Base-by-base conservation (phyloP, 1,140 invertebrate species). In the Pseudachorutes palmiensis region DNA sequence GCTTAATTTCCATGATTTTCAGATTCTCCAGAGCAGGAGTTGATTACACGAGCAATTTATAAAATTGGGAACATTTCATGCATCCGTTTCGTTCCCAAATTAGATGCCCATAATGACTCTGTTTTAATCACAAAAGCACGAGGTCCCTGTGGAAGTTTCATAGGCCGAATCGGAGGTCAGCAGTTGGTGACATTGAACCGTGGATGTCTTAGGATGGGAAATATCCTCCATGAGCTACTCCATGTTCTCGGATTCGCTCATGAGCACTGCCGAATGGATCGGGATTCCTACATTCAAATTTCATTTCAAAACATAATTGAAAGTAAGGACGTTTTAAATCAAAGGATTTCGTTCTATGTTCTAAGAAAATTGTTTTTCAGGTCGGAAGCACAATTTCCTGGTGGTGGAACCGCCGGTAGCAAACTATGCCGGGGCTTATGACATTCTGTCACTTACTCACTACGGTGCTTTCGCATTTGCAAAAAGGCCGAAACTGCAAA, bases 181-280 rank as follows among this genome's bases (percentile, higher is more conserved):
- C 51, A 55, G 24, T 5, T 55, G 5, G 12, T 55, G 51, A 55
- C 3, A 14, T 24, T 55, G 24, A 55, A 55, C 24, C 3, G 24
- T 5, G 51, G 24, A 9, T 55, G 51, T 22, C 9, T 55, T 9
- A 55, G 9, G 12, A 22, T 14, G 24, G 51, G 51, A 12, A 55
- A 22, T 22, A 26, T 55, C 24, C 51, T 55, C 9, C 51, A 55
- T 24, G 51, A 55, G 24, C 24, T 55, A 3, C 24, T 55, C 51
- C 51, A 55, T 24, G 51, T 55, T 3, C 9, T 55, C 24, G 51
- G 51, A 12, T 55, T 55, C 24, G 51, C 9, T 9, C 51, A 55
- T 55, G 51, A 55, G 51, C 51, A 55, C 9, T 55, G 51, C 24
- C 51, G 51, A 55, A 55, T 16, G 12, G 51, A 55, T 55, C 51